phyloP scores from a whole-genome alignment of 2,113 vertebrate species.

The Seriola quinqueradiata region DNA sequence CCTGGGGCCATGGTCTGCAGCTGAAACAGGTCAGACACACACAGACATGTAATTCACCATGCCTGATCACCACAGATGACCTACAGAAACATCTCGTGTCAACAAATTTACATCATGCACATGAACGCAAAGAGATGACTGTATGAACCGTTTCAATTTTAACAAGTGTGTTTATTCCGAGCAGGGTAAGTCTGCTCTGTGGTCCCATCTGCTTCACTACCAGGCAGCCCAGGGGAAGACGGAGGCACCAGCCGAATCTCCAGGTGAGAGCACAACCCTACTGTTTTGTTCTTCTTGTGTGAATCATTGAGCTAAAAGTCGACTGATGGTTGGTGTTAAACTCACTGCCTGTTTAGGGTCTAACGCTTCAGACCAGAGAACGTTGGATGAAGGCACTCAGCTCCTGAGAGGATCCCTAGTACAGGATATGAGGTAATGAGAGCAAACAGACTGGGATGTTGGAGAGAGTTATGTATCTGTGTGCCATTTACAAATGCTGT shows the following conservation, averaged over 20 bases:
- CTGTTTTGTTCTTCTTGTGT: background rate
- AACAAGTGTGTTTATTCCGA: slow-evolving; percentile 23
- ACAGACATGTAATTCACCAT: background rate
- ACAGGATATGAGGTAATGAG: slow-evolving; percentile 95
- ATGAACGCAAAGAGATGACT: background rate
- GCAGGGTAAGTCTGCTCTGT: slow-evolving; percentile 96
- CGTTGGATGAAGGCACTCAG: slow-evolving; percentile 86
- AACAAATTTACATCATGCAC: slow-evolving; percentile 23
- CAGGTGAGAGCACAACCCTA: slow-evolving; percentile 83
- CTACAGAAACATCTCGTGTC: slow-evolving; percentile 16
- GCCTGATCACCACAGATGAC: slow-evolving; percentile 9
- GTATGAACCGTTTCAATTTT: background rate
- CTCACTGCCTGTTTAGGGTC: slow-evolving; percentile 79
- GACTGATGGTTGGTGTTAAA: background rate
- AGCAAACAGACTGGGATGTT: background rate
- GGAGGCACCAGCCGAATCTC: slow-evolving; percentile 86
- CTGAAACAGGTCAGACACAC: slow-evolving; percentile 90
- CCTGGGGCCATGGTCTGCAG: slow-evolving; percentile 97
- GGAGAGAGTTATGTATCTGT: background rate
- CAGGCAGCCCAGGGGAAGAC: slow-evolving; percentile 92
- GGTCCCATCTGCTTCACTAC: slow-evolving; percentile 97
- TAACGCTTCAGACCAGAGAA: slow-evolving; percentile 87
- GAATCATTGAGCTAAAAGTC: background rate
- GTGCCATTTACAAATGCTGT: background rate
- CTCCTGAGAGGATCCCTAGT: slow-evolving; percentile 89